Base-by-base conservation (phyloP, 1,140 invertebrate genomes). In the Spodoptera litura region DNA sequence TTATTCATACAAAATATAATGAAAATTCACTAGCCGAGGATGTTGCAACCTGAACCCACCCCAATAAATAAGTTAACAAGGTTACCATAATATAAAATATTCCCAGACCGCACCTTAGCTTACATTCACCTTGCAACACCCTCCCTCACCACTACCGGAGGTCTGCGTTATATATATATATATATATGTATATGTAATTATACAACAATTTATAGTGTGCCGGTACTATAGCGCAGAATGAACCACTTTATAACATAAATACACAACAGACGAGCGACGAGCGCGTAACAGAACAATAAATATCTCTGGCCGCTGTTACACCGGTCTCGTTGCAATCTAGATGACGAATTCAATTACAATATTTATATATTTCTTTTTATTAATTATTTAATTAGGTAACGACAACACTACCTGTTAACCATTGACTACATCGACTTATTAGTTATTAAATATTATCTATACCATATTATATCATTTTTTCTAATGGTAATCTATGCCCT, bases 331-430 rank as follows among this genome's bases (percentile, higher is more conserved):
- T 87, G 84, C 87, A 87, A 86, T 78, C 68, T 81, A 81, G 79
- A 83, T 79, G 79, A 85, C 81, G 83, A 84, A 80, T 81, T 78
- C 61, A 77, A 77, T 78, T 79, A 68, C 49, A 72, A 53, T 66
- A 66, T 56, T 77, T 73, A 49, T 81, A 80, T 83, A 80, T 86
- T 78, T 85, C 61, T 44, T 44, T 31, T 44, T 44, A 44, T 70
- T 86, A 83, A 83, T 83, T 80, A 84, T 84, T 87, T 85, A 84
- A 79, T 84, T 87, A 89, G 85, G 87, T 90, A 92, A 92, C 88
- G 88, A 92, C 88, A 87, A 90, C 85, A 92, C 93, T 94, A 94
- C 91, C 87, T 89, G 83, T 85, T 87, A 93, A 93, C 90, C 91
- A 91, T 84, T 88, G 93, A 92, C 93, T 94, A 93, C 91, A 89